phyloP scores from a whole-genome alignment of 92 coral and sea anemone species.

The Siderastrea siderea region DNA sequence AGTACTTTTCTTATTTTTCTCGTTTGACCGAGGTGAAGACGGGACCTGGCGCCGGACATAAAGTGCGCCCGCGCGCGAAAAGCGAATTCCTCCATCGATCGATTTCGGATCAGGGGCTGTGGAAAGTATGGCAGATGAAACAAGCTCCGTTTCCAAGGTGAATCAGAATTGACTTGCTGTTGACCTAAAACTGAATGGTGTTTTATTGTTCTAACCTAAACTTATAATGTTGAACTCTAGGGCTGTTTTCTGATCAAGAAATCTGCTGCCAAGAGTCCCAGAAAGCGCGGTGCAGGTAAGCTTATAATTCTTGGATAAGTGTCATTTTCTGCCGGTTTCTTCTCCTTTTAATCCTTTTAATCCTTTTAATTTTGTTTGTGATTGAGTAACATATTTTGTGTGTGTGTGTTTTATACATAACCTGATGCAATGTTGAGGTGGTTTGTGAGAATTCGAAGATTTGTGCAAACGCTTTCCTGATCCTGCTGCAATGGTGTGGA shows the following conservation, averaged over 20 bases:
- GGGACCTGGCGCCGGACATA: not conserved
- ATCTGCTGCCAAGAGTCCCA: slow-evolving; percentile 19
- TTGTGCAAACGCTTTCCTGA: too few relatives aligned
- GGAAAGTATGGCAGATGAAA: not conserved
- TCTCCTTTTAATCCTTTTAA: too few relatives aligned
- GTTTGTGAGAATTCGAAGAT: too few relatives aligned
- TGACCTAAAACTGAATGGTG: not conserved
- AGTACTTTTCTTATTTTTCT: too few relatives aligned
- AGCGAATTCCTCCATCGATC: not conserved
- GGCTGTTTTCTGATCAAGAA: slow-evolving; percentile 41
- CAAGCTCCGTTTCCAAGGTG: slow-evolving; percentile 5
- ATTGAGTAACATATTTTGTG: too few relatives aligned
- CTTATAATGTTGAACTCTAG: not conserved
- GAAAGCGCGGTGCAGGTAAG: slow-evolving; percentile 31
- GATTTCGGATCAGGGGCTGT: too few relatives aligned
- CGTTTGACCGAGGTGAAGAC: not conserved
- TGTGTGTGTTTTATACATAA: too few relatives aligned
- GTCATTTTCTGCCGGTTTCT: too few relatives aligned
- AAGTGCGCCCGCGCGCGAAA: slow-evolving; percentile 6
- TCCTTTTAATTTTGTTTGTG: too few relatives aligned
- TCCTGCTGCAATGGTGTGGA: too few relatives aligned
- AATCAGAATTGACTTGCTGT: not conserved
- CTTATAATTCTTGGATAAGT: too few relatives aligned
- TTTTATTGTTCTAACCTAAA: not conserved
- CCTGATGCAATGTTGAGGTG: not conserved